Conservation (phyloP, 2,797 vertebrate genomes). For the Gambusia yucatana region DNA sequence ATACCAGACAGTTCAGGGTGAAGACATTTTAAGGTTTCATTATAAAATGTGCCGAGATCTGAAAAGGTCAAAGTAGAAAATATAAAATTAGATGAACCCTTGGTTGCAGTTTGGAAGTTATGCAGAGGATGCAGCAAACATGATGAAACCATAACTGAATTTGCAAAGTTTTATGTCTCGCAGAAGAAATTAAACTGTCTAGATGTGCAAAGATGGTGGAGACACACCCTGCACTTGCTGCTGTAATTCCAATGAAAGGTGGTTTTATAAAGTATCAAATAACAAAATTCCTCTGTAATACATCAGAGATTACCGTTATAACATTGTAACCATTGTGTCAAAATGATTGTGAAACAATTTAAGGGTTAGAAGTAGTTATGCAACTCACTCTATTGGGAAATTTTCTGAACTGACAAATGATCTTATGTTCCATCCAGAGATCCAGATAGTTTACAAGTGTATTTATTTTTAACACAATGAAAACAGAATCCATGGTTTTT, state of each 20-base stretch:
- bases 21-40: neutral
- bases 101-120: neutral
- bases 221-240: neutral
- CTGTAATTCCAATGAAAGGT: neutral
- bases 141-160: neutral
- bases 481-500: slow-evolving; percentile 12
- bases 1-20: neutral
- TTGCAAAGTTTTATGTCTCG: neutral
- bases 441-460: neutral
- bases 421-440: slow-evolving; percentile 5
- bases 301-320: neutral
- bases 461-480: neutral
- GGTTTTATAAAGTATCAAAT: neutral
- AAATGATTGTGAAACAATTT: neutral
- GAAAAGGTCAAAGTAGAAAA: neutral
- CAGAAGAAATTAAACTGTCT: neutral
- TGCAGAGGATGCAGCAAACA: neutral
- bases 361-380: neutral
- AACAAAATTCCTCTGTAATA: neutral
- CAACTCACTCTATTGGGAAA: neutral
- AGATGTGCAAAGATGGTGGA: neutral
- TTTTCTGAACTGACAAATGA: neutral
- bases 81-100: neutral
- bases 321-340: neutral
- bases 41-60: neutral